These are phyloP conservation scores for Penelope pileata DNA, from an alignment of 2,113 vertebrate genomes.

Conservation along the genomic window DNA sequence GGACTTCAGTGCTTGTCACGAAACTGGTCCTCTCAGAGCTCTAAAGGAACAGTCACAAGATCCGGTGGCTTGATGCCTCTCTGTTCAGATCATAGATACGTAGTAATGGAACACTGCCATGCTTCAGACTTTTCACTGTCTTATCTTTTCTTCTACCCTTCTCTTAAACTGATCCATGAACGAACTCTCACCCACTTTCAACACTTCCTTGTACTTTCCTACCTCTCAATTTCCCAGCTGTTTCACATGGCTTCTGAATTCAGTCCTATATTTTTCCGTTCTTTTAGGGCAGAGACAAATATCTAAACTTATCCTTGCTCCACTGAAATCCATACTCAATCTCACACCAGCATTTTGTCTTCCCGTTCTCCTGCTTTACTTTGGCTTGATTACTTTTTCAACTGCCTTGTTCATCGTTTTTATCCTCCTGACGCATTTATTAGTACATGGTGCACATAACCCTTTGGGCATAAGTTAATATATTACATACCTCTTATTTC, in stretches of 20 bases:
- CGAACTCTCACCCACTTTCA: not conserved
- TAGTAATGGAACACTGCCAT: not conserved
- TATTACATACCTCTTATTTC: conserved; percentile 35
- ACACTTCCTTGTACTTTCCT: not conserved
- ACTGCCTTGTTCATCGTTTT: conserved; percentile 35
- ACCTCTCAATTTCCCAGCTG: not conserved
- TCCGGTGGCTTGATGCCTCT: accelerated
- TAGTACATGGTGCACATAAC: conserved; percentile 56
- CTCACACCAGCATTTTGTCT: not conserved
- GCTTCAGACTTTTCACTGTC: not conserved
- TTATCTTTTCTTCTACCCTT: not conserved
- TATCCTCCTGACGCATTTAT: conserved; percentile 34
- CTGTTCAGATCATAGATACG: not conserved
- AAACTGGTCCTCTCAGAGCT: not conserved
- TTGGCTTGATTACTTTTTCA: conserved; percentile 31
- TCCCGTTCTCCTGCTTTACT: not conserved
- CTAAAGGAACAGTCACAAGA: not conserved
- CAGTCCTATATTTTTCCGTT: not conserved
- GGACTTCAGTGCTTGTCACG: not conserved
- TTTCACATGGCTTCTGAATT: not conserved
- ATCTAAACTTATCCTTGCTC: not conserved
- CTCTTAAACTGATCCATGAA: not conserved
- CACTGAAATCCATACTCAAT: not conserved
- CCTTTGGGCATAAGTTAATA: conserved; percentile 61
- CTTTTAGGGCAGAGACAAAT: not conserved